Evolutionary conservation across 2,797 vertebrate genomes (phyloP).

Genomic region (Botia almorhae): DNA sequence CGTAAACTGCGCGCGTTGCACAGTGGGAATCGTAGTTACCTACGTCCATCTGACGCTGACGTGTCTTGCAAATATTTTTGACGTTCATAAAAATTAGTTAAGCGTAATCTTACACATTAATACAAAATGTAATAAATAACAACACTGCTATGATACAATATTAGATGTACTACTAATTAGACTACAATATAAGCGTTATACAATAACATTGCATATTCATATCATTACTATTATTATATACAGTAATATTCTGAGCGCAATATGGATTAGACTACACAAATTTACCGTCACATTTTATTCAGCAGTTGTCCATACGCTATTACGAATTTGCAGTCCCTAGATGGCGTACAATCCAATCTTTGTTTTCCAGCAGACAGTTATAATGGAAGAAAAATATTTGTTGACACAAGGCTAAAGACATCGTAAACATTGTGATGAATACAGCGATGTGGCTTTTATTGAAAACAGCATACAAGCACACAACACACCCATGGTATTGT

Average conservation of each 20-base stretch:
- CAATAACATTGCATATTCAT: too few species aligned
- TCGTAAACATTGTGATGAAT: background rate
- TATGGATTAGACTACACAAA: background rate
- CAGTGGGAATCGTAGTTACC: constrained; percentile 47
- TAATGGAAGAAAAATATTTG: background rate
- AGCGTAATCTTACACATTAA: too few species aligned
- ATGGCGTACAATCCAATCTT: background rate
- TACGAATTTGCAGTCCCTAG: background rate
- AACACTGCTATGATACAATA: too few species aligned
- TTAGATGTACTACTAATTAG: too few species aligned
- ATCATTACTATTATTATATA: too few species aligned
- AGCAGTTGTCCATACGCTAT: background rate
- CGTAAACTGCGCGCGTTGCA: background rate
- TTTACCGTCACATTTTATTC: background rate
- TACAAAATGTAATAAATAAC: too few species aligned
- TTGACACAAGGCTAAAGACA: constrained; percentile 20
- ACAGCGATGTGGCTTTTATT: constrained; percentile 1
- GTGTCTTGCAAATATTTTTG: background rate
- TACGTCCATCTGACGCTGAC: background rate
- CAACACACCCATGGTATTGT: constrained; percentile 3
- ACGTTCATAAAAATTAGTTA: too few species aligned
- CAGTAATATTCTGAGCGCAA: background rate
- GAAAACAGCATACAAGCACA: constrained; percentile 4
- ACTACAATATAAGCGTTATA: too few species aligned
- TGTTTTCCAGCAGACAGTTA: background rate